These are phyloP conservation scores for Drosophila macrothrix DNA, from an alignment of 2,888 invertebrate species.

Conservation along the genomic window DNA sequence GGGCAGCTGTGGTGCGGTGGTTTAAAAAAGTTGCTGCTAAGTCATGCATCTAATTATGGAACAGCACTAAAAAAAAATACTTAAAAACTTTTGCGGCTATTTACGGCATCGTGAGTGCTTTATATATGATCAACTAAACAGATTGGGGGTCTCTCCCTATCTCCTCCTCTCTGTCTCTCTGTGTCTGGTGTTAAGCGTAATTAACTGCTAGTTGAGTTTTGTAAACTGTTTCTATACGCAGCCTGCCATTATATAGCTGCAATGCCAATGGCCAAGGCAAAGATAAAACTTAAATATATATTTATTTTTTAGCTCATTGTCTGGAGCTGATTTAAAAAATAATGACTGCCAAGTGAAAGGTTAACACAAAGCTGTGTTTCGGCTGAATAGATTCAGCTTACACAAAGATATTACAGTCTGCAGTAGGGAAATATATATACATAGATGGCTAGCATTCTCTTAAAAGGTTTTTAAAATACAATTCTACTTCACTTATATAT, in stretches of 20 bases:
- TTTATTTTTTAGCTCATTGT: constrained; percentile 18
- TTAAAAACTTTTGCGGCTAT: constrained; percentile 63
- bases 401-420: not conserved
- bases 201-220: constrained; percentile 66
- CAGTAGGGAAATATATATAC: not conserved
- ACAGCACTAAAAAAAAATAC: constrained; percentile 50
- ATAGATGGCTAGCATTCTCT: not conserved
- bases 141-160: not conserved
- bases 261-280: constrained; percentile 58
- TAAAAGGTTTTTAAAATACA: not conserved
- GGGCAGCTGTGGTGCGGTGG: not conserved
- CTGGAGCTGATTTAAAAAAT: not conserved
- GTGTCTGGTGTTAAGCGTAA: constrained; percentile 55
- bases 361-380: too few relatives aligned
- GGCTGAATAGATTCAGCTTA: not conserved
- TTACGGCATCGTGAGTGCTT: constrained; percentile 43
- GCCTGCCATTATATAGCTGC: constrained; percentile 51
- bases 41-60: constrained; percentile 77
- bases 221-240: constrained; percentile 36
- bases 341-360: constrained; percentile 9
- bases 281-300: constrained; percentile 20
- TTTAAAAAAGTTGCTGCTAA: constrained; percentile 59
- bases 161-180: not conserved
- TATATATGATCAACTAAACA: constrained; percentile 14
- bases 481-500: not conserved